Percentiles rank a stretch among this genome's conserved stretches.
Conservation (phyloP, 2,888 invertebrate genomes). For the Drosophila affinis region DNA sequence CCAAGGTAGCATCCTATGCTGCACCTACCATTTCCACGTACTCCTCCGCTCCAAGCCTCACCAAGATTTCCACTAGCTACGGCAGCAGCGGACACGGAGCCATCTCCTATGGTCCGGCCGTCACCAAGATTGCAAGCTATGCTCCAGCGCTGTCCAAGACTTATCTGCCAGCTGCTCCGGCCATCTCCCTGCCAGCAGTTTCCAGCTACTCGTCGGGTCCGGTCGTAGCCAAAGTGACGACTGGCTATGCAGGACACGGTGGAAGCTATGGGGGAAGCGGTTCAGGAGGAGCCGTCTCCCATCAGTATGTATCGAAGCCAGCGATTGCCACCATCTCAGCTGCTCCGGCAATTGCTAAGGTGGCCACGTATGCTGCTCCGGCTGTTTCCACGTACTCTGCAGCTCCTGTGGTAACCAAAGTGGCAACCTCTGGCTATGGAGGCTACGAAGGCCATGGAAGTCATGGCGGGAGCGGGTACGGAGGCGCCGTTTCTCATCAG, state of each 20-base stretch:
- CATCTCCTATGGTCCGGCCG: conserved; percentile 15
- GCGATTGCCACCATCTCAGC: too few relatives aligned
- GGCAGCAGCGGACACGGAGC: conserved; percentile 26
- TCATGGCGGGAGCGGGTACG: conserved; percentile 32
- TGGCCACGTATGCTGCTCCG: too few relatives aligned
- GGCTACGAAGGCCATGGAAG: conserved; percentile 16
- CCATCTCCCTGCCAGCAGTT: neutral
- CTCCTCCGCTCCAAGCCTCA: conserved; percentile 40
- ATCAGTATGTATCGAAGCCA: conserved; percentile 56
- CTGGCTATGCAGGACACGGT: neutral
- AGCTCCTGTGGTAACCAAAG: conserved; percentile 48
- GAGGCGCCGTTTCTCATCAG: conserved; percentile 66
- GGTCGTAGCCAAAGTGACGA: conserved; percentile 42
- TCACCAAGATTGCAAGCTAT: conserved; percentile 41
- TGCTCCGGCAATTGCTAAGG: too few relatives aligned
- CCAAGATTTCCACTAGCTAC: conserved; percentile 42
- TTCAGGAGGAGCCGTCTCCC: conserved; percentile 56
- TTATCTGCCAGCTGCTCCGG: conserved; percentile 16
- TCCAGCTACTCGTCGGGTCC: conserved; percentile 23
- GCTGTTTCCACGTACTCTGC: neutral
- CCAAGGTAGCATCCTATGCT: conserved; percentile 63
- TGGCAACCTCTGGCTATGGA: conserved; percentile 17
- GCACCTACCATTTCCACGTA: conserved; percentile 44
- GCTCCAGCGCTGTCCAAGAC: conserved; percentile 23
- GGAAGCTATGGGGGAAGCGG: conserved; percentile 40